Base-by-base conservation (phyloP, 2,888 invertebrate species). In the Dioctria linearis region DNA sequence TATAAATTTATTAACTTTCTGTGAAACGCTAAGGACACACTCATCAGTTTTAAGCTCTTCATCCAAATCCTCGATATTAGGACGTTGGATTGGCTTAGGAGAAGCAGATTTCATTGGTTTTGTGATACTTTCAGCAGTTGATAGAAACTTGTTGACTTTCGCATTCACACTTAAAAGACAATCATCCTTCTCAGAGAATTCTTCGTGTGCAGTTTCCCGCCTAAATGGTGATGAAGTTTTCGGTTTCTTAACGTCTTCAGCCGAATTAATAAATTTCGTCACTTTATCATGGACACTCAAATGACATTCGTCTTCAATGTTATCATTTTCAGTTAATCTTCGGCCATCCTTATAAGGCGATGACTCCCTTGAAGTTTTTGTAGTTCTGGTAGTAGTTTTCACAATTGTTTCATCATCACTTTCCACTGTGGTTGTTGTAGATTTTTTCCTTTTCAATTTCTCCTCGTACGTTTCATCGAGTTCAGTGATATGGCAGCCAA, bases 211-310 rank as follows among this genome's bases (percentile, higher is more conserved):
- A 83, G 81, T 80, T 71, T 87, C 85, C 4, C 86, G 85, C 49
- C 83, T 90, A 87, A 83, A 89, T 80, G 83, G 88, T 0, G 84
- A 82, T 0, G 88, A 88, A 2, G 86, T 67, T 65, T 87, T 87
- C 67, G 90, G 90, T 85, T 90, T 90, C 46, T 87, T 87, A 3
- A 86, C 84, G 82, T 88, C 88, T 82, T 90, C 92, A 9, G 90
- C 90, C 11, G 90, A 90, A 78, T 88, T 88, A n/a, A 92, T 92
- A 86, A 93, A 94, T 84, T 93, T 93, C 49, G 90, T 90, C 0
- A 94, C 93, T 86, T 94, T 94, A 85, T 93, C 92, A 59, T 93
- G 92, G 6, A 94, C 93, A 73, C 93, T 92, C 42, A 94, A 84
- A 13, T 93, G 87, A 84, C 93, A 93, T 84, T 93, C 93, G 84